Evolutionary conservation across 2,888 invertebrate genomes (phyloP).

Genomic region (Acanthosepion esculentum): DNA sequence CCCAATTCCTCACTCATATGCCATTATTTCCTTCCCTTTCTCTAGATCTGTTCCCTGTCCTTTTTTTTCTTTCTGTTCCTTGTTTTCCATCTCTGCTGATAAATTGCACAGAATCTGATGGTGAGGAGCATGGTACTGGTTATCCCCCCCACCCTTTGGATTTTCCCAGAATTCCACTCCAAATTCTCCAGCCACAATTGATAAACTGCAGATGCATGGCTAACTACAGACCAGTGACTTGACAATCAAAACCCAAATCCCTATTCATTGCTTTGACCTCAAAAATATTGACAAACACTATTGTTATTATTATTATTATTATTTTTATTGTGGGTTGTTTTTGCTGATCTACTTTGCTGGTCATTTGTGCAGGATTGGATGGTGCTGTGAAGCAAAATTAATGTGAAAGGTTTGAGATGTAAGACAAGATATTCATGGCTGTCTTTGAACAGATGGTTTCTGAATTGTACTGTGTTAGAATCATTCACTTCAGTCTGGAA

Average conservation of each 20-base stretch:
- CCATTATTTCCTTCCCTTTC: neutral
- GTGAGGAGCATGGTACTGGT: constrained; percentile 15
- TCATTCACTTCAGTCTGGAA: too few relatives aligned
- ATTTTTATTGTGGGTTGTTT: neutral
- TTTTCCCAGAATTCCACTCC: neutral
- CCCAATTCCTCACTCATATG: neutral
- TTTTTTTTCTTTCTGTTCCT: neutral
- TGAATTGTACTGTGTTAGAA: too few relatives aligned
- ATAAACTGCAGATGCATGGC: neutral
- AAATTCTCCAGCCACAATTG: neutral
- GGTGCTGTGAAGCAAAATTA: too few relatives aligned
- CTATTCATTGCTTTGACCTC: neutral
- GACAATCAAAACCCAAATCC: neutral
- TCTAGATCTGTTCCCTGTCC: neutral
- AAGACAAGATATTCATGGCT: too few relatives aligned
- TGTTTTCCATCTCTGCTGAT: neutral
- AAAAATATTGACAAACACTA: neutral
- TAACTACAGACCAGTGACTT: neutral
- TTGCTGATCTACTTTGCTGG: neutral
- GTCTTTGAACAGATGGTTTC: too few relatives aligned
- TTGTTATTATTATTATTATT: neutral
- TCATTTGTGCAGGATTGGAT: too few relatives aligned
- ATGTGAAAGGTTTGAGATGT: too few relatives aligned
- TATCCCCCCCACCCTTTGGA: neutral
- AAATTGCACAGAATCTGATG: neutral